These are phyloP conservation scores for Scolopax bukidnonensis DNA, from an alignment of 2,797 vertebrate genomes.

Conservation along the genomic window DNA sequence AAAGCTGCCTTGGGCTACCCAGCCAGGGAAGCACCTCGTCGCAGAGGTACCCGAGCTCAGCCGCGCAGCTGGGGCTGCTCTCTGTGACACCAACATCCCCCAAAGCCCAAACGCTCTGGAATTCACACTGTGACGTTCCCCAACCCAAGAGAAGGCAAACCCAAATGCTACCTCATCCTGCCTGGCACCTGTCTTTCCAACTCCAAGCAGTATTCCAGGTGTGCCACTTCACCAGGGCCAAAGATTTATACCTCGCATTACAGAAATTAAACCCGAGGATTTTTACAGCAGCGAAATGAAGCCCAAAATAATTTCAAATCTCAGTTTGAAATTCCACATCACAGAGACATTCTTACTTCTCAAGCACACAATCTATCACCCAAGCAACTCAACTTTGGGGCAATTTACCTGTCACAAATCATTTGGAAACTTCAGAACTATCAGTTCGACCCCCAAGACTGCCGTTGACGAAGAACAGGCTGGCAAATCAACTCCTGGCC, in stretches of 20 bases:
- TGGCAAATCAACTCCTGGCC: background rate
- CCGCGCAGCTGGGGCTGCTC: background rate
- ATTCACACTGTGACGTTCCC: background rate
- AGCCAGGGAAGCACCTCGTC: background rate
- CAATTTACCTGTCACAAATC: background rate
- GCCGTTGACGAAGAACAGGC: background rate
- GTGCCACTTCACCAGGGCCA: background rate
- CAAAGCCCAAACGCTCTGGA: background rate
- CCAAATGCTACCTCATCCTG: background rate
- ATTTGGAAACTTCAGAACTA: background rate
- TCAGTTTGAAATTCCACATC: background rate
- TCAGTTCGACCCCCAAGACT: background rate
- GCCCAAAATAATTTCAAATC: background rate
- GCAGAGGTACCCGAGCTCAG: background rate
- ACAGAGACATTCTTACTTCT: background rate
- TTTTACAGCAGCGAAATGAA: background rate
- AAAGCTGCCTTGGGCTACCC: background rate
- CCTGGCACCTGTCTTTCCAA: background rate
- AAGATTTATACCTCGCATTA: background rate
- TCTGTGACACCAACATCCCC: fast-evolving
- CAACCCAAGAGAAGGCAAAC: background rate
- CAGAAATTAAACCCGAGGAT: background rate
- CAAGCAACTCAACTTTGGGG: background rate
- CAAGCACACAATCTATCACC: background rate
- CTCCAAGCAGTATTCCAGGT: background rate